phyloP scores from a whole-genome alignment of 1,140 invertebrate genomes.

The Drosophila baimaii region DNA sequence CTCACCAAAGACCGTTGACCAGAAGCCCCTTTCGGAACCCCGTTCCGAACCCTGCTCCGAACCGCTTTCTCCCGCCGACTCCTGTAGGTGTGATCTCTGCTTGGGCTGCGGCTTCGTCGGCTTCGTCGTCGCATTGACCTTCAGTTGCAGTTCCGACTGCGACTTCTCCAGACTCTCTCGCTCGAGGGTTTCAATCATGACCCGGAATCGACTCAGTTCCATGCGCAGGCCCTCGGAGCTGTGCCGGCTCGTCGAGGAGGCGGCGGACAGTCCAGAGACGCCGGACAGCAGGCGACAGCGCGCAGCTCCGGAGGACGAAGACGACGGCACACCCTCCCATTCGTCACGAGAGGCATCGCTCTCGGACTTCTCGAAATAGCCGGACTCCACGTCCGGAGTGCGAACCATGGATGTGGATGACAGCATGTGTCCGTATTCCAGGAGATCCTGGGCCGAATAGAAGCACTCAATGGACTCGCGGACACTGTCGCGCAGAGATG shows the following conservation, averaged over 20 bases:
- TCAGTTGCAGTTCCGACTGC: constrained; percentile 38
- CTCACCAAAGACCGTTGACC: constrained; percentile 62
- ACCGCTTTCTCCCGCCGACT: constrained; percentile 18
- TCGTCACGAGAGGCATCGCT: constrained; percentile 70
- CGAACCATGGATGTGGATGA: constrained; percentile 52
- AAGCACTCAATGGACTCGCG: constrained; percentile 79
- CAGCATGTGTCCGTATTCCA: constrained; percentile 74
- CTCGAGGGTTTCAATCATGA: constrained; percentile 72
- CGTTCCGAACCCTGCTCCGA: constrained; percentile 31
- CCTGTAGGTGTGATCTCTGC: constrained; percentile 26
- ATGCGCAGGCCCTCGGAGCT: constrained; percentile 70
- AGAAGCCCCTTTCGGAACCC: constrained; percentile 41
- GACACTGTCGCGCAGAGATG: constrained; percentile 61
- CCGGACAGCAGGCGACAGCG: constrained; percentile 30
- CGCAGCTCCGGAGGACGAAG: constrained; percentile 31
- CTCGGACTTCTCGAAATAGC: constrained; percentile 79
- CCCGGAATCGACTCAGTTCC: constrained; percentile 71
- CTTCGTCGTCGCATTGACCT: not conserved
- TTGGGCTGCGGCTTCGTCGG: constrained; percentile 22
- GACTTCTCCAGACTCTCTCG: constrained; percentile 43
- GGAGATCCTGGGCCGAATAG: constrained; percentile 77
- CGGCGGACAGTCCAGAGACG: constrained; percentile 20
- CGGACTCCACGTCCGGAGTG: constrained; percentile 77
- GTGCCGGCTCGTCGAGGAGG: constrained; percentile 39
- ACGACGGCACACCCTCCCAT: constrained; percentile 38